These are phyloP conservation scores for Petrocephalus schoutedeni DNA, from an alignment of 2,797 vertebrate species.

Conservation along the genomic window DNA sequence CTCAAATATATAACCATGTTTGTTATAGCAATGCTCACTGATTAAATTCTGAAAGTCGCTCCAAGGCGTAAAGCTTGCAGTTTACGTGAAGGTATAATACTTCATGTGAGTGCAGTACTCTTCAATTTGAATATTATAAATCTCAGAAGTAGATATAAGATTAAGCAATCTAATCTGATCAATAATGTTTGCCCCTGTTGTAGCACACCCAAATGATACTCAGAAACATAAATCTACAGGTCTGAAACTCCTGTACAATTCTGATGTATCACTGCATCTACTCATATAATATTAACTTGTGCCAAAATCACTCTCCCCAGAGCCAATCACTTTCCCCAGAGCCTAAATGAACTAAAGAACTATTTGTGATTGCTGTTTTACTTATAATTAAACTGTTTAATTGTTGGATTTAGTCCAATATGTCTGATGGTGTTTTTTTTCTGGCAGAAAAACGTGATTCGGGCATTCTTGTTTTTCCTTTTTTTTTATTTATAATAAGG, in stretches of 20 bases:
- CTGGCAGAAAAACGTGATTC: background rate
- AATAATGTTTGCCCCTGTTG: background rate
- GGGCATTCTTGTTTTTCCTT: background rate
- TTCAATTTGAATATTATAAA: background rate
- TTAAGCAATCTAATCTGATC: background rate
- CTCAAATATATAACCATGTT: background rate
- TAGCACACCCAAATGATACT: background rate
- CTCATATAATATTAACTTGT: background rate
- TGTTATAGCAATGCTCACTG: background rate
- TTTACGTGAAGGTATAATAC: background rate
- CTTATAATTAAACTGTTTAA: background rate
- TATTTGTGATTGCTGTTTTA: background rate
- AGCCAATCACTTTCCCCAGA: background rate
- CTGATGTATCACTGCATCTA: background rate
- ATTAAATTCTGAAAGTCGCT: background rate
- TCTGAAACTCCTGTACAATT: background rate
- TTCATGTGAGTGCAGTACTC: background rate
- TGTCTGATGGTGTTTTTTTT: background rate
- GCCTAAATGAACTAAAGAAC: background rate
- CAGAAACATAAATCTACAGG: background rate
- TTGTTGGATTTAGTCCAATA: background rate
- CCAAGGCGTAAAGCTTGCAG: background rate
- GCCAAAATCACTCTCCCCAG: background rate
- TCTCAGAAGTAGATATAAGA: background rate
- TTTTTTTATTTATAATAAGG: background rate